Evolutionary conservation across 2,888 invertebrate species (phyloP), one percentile per base, ranked within the genome.

Genomic region (Geophilus truncorum): DNA sequence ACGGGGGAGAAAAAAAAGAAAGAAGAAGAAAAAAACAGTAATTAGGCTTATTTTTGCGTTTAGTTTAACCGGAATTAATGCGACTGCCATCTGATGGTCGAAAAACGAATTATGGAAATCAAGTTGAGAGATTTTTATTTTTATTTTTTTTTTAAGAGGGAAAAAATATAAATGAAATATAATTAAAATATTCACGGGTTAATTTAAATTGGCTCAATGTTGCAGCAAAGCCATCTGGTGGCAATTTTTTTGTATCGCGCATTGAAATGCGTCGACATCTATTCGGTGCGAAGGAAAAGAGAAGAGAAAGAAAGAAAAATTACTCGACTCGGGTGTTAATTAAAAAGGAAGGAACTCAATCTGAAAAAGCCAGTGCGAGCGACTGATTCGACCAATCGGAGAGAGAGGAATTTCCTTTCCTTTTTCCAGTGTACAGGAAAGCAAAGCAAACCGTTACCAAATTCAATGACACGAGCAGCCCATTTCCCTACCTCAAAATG

Each of bases 151-250:
- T 12, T 36, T 36, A 36, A 36, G 12, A 36, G 36, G 36, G n/a
- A n/a, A n/a, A n/a, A n/a, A n/a, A n/a, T n/a, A n/a, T n/a, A n/a
- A n/a, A 62, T 21, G 21, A 62, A 51, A 18, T 7, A 62, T 62
- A 62, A 62, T 62, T 62, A 62, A 62, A 12, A 62, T 62, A 62
- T 62, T 62, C 57, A 62, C 18, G n/a, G n/a, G n/a, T n/a, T n/a
- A n/a, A n/a, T n/a, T n/a, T 21, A 62, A 62, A 62, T 62, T 62
- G 23, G 57, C 23, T 62, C 57, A 40, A n/a, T 40, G 40, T 40
- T n/a, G 40, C 40, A 40, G 21, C 10, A n/a, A 18, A 10, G 18
- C 21, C 57, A 62, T 62, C 57, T 62, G 57, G 57, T 18, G 23
- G 0, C 57, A 18, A 62, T 51, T 62, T 21, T 62, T 62, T 23